Percentiles rank a stretch among this genome's conserved stretches.
These are phyloP conservation scores for Oasisia sp. DNA, from an alignment of 2,888 invertebrate species.

Conservation along the genomic window DNA sequence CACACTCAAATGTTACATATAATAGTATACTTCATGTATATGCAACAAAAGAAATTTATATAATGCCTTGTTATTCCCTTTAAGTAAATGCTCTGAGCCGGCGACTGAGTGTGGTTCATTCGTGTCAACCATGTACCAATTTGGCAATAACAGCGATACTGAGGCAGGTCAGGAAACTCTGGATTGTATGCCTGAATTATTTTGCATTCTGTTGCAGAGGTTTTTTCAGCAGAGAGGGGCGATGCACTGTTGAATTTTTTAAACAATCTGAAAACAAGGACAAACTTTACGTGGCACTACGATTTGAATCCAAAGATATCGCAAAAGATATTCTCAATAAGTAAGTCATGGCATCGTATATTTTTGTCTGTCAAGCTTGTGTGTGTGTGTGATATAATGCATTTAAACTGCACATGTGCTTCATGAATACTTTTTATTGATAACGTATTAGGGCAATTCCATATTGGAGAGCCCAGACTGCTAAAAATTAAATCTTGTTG, in stretches of 20 bases:
- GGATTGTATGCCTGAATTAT: neutral
- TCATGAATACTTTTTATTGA: neutral
- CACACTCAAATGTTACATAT: no score
- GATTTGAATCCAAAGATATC: slow-evolving; percentile 44
- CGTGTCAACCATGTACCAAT: no score
- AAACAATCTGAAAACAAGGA: slow-evolving; percentile 43
- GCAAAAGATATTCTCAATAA: slow-evolving; percentile 45
- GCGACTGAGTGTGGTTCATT: no score
- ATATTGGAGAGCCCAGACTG: no score
- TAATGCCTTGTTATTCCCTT: no score
- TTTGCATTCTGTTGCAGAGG: slow-evolving; percentile 37
- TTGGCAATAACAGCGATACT: no score
- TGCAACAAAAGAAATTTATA: no score
- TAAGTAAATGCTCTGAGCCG: no score
- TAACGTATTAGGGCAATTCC: no score
- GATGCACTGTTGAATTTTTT: slow-evolving; percentile 46
- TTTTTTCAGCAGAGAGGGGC: slow-evolving; percentile 39
- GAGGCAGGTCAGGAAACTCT: no score
- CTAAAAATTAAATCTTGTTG: no score
- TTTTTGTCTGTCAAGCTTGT: neutral
- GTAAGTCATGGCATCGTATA: slow-evolving; percentile 28
- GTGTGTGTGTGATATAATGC: neutral
- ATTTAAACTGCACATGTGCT: neutral
- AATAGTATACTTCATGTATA: no score
- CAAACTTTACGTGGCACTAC: slow-evolving; percentile 42